These are phyloP conservation scores for Andinoacara biseriatus DNA, from an alignment of 2,113 vertebrate species.

Conservation along the genomic window DNA sequence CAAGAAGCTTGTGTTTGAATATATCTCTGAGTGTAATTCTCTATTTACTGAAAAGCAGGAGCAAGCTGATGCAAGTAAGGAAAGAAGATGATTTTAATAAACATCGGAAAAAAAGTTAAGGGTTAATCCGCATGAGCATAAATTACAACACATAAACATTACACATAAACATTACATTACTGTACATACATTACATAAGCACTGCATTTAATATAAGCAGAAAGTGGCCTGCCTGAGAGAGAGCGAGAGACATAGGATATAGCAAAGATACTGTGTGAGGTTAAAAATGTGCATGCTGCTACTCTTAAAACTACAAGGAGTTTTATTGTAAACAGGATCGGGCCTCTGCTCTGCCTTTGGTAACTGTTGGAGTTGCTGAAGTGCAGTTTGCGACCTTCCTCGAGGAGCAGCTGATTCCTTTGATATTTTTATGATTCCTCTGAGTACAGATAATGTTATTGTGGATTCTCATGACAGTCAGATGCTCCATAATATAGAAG, in stretches of 20 bases:
- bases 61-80: not conserved
- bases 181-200: not conserved
- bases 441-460: constrained; percentile 2
- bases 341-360: not conserved
- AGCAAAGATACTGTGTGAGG: not conserved
- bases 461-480: constrained; percentile 13
- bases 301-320: not conserved
- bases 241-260: not conserved
- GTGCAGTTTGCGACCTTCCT: not conserved
- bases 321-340: not conserved
- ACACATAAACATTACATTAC: too few relatives aligned
- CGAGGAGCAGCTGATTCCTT: not conserved
- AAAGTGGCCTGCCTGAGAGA: not conserved
- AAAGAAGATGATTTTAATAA: not conserved
- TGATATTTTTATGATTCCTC: not conserved
- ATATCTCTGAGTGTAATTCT: not conserved
- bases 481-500: constrained; percentile 12
- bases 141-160: not conserved
- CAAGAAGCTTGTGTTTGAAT: constrained; percentile 14
- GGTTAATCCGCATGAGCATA: not conserved
- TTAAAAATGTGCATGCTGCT: not conserved
- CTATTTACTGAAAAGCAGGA: not conserved
- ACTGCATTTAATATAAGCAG: not conserved
- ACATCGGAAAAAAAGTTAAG: not conserved
- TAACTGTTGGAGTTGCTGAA: not conserved